These are phyloP conservation scores for Typhlichthys subterraneus DNA, from an alignment of 2,797 vertebrate species.

Conservation along the genomic window DNA sequence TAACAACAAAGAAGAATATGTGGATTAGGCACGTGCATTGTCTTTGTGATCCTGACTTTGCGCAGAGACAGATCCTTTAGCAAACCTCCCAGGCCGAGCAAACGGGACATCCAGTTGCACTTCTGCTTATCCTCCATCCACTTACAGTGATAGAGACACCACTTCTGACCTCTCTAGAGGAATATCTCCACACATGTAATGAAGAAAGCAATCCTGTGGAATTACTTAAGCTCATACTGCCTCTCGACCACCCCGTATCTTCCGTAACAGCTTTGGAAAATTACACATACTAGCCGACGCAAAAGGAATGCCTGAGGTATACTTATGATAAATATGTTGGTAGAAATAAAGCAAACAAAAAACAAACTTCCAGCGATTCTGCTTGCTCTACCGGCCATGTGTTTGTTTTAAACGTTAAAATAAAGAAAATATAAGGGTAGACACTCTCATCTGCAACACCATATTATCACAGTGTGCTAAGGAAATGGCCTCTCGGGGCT, in stretches of 20 bases:
- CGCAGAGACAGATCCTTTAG: conserved; percentile 63
- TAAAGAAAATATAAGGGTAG: conserved; percentile 45
- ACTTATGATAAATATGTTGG: conserved; percentile 25
- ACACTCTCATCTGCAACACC: conserved; percentile 24
- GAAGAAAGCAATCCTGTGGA: conserved; percentile 13
- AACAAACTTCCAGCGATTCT: conserved; percentile 17
- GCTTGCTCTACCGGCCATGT: conserved; percentile 9
- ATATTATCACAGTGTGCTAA: conserved; percentile 39
- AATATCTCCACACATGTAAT: conserved; percentile 22
- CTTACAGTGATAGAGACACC: conserved; percentile 23
- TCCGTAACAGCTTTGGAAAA: conserved; percentile 36
- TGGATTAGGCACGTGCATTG: no score
- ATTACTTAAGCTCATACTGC: conserved; percentile 18
- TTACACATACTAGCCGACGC: conserved; percentile 27
- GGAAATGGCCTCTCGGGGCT: conserved; percentile 31
- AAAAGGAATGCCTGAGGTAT: conserved; percentile 29
- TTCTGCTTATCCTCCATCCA: not conserved
- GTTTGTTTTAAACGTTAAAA: conserved; percentile 38
- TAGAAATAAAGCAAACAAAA: conserved; percentile 1
- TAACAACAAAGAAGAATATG: no score
- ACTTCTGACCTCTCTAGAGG: conserved; percentile 15
- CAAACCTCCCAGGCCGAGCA: conserved; percentile 28
- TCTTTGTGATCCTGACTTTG: conserved; percentile 34
- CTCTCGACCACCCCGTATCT: conserved; percentile 16
- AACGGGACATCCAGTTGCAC: conserved; percentile 32